A percentile compares a stretch with the other conserved stretches of the same genome.
Conservation (phyloP, 1,140 invertebrate genomes). For the Eumaeus atala region DNA sequence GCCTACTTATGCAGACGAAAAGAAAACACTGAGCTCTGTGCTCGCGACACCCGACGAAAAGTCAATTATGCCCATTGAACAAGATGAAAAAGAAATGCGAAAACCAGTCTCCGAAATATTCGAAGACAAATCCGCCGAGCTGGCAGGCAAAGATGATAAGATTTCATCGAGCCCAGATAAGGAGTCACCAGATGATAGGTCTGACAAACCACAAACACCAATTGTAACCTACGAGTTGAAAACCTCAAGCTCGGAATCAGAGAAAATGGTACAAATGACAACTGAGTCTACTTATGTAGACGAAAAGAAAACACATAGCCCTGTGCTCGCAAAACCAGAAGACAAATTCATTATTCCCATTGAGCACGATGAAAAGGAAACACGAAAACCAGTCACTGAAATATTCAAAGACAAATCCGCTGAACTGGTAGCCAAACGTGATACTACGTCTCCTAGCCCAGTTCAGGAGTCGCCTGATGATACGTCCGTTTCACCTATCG, state of each 20-base stretch:
- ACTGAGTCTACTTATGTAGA: not conserved
- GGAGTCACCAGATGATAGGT: not conserved
- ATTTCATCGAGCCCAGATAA: slow-evolving; percentile 15
- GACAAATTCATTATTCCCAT: not conserved
- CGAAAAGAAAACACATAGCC: not conserved
- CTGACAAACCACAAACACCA: not conserved
- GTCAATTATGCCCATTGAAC: too few species aligned
- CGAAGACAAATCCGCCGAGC: not conserved
- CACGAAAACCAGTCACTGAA: too few species aligned
- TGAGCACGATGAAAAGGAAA: not conserved
- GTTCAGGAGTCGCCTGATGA: not conserved
- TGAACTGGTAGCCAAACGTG: not conserved
- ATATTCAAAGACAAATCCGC: not conserved
- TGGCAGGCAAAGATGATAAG: slow-evolving; percentile 3
- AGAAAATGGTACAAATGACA: not conserved
- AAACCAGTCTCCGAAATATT: not conserved
- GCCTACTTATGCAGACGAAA: not conserved
- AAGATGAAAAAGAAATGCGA: too few species aligned
- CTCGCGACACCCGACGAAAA: too few species aligned
- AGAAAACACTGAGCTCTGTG: not conserved
- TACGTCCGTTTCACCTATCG: not conserved
- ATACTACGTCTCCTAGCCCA: slow-evolving; percentile 10
- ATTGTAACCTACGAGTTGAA: slow-evolving; percentile 8
- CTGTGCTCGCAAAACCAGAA: too few species aligned
- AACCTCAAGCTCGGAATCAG: slow-evolving; percentile 6